Evolutionary conservation across 2,797 vertebrate genomes (phyloP).

Genomic region (Corythornis leucogaster): DNA sequence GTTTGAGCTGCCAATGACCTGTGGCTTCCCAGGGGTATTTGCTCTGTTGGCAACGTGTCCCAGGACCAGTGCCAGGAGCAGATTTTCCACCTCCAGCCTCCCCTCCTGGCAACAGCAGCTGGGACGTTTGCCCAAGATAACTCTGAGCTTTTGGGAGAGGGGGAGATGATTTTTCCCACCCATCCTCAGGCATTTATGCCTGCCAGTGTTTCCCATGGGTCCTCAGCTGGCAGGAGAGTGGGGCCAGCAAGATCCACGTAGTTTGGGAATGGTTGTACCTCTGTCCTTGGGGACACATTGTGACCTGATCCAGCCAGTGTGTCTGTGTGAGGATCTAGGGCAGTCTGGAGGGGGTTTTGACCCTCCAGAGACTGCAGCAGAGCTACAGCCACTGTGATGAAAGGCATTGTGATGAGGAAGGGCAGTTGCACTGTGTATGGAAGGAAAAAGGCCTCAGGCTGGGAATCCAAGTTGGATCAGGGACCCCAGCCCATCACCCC

Average conservation of each 20-base stretch:
- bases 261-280: neutral
- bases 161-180: neutral
- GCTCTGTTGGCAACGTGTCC: neutral
- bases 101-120: neutral
- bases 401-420: neutral
- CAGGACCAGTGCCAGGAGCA: neutral
- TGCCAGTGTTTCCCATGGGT: neutral
- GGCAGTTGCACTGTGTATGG: neutral
- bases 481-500: fast-evolving
- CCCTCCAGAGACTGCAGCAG: neutral
- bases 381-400: neutral
- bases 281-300: neutral
- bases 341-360: neutral
- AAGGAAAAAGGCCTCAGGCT: neutral
- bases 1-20: neutral
- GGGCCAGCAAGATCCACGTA: neutral
- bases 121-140: fast-evolving
- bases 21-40: neutral
- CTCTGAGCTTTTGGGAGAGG: neutral
- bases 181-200: fast-evolving
- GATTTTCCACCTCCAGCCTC: neutral
- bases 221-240: neutral
- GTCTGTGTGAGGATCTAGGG: neutral
- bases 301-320: fast-evolving
- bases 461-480: neutral